A percentile compares a stretch with the other conserved stretches of the same genome.
These are phyloP conservation scores for Microplitis mediator DNA, from an alignment of 1,140 invertebrate species.

Conservation along the genomic window DNA sequence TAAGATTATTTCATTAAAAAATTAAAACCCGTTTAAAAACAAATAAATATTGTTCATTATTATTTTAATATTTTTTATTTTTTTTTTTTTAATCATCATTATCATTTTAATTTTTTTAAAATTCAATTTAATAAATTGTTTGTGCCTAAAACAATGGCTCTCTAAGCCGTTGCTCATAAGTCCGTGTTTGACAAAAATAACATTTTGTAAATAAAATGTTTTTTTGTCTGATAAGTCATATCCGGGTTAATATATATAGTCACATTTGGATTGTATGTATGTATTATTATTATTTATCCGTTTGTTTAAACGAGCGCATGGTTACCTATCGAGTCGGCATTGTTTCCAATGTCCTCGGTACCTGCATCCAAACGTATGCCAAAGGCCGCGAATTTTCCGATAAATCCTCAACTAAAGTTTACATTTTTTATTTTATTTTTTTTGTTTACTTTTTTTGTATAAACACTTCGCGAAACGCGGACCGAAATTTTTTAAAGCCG, in stretches of 20 bases:
- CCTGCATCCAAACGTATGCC: conserved; percentile 55
- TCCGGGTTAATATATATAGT: conserved; percentile 31
- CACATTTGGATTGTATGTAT: neutral
- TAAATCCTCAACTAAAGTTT: conserved; percentile 30
- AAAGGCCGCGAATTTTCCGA: conserved; percentile 51
- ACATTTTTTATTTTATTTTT: conserved; percentile 29
- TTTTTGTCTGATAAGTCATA: conserved; percentile 33
- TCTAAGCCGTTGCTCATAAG: conserved; percentile 44
- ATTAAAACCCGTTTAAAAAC: conserved; percentile 63
- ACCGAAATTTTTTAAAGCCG: neutral
- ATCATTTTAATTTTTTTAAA: conserved; percentile 11
- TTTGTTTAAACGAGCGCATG: conserved; percentile 26
- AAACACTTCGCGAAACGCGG: conserved; percentile 8
- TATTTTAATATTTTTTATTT: conserved; percentile 58
- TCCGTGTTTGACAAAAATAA: conserved; percentile 31
- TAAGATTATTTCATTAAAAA: conserved; percentile 66
- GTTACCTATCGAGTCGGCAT: conserved; percentile 26
- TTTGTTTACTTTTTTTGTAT: conserved; percentile 8
- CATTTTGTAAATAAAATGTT: conserved; percentile 16
- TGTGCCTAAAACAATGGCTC: conserved; percentile 47
- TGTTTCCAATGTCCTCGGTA: conserved; percentile 23
- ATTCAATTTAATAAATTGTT: neutral
- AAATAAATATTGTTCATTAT: conserved; percentile 52
- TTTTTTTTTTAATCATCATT: conserved; percentile 27
- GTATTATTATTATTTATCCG: conserved; percentile 7